Evolutionary conservation across 2,888 invertebrate genomes (phyloP), one percentile per base, ranked within the genome.

Genomic region (Seira ritae): DNA sequence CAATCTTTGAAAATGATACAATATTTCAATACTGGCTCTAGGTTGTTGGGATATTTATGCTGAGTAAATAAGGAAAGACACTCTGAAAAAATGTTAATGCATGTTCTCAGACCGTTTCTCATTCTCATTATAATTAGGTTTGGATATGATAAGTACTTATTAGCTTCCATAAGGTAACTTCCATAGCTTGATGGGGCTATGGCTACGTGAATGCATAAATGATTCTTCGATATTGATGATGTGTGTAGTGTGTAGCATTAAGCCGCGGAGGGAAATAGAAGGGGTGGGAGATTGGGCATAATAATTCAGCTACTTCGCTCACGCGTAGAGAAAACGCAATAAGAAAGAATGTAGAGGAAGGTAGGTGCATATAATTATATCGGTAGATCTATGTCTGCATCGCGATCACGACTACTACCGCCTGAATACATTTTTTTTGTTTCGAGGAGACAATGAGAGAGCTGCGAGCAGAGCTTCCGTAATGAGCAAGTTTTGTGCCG

Each of bases 41-140:
- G n/a, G n/a, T n/a, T n/a, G n/a, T n/a, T 31, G 31, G 2, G 31
- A 31, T 4, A 31, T 4, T 31, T 31, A 31, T 31, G 31, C 3
- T 31, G 31, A 31, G 31, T 31, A 31, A 31, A 31, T 31, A 31
- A 31, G 31, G 31, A 31, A 31, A 31, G 31, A 31, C 31, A 31
- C 31, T 4, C 8, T 31, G 31, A 31, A 31, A 31, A 31, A 31
- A 31, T 31, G 31, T 31, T 31, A 55, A 55, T 55, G 55, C 17
- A 3, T 55, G 15, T 55, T 55, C 15, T 55, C 55, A 55, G 31
- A 31, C 31, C 31, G 31, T 31, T 31, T 55, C 55, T 55, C 55
- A 55, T 55, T 55, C 55, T n/a, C 55, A 55, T 55, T 55, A 12
- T 55, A 55, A 55, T 55, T 55, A 55, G 55, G 55, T 55, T 55